phyloP scores from a whole-genome alignment of 2,888 invertebrate genomes.

The Falcaria lacertinaria region DNA sequence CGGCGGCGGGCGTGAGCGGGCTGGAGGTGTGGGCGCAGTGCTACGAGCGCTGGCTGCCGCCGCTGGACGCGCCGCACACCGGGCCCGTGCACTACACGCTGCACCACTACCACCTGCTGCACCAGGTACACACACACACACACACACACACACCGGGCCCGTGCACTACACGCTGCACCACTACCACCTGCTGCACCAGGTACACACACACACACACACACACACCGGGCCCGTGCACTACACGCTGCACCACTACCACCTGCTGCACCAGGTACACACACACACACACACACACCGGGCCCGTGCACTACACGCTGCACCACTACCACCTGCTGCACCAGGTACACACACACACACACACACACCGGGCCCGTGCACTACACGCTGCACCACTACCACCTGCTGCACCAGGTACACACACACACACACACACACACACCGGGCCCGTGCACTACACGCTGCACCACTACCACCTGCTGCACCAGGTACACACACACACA shows the following conservation, averaged over 20 bases:
- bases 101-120: constrained; percentile 1
- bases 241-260: constrained; percentile 1
- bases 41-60: constrained; percentile 93
- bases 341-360: constrained; percentile 7
- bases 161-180: not conserved
- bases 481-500: constrained; percentile 7
- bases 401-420: constrained; percentile 6
- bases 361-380: too few species aligned
- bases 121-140: constrained; percentile 5
- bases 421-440: too few species aligned
- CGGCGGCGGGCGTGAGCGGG: constrained; percentile 76
- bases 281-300: too few species aligned
- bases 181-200: constrained; percentile 3
- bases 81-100: constrained; percentile 78
- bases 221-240: too few species aligned
- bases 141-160: too few species aligned
- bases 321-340: constrained; percentile 2
- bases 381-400: constrained; percentile 1
- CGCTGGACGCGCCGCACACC: constrained; percentile 87
- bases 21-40: constrained; percentile 92
- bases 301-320: not conserved
- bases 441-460: not conserved
- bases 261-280: constrained; percentile 6
- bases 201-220: constrained; percentile 5
- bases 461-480: constrained; percentile 1